Base-by-base conservation (phyloP, 2,888 invertebrate species). In the Ennomos quercinarius region DNA sequence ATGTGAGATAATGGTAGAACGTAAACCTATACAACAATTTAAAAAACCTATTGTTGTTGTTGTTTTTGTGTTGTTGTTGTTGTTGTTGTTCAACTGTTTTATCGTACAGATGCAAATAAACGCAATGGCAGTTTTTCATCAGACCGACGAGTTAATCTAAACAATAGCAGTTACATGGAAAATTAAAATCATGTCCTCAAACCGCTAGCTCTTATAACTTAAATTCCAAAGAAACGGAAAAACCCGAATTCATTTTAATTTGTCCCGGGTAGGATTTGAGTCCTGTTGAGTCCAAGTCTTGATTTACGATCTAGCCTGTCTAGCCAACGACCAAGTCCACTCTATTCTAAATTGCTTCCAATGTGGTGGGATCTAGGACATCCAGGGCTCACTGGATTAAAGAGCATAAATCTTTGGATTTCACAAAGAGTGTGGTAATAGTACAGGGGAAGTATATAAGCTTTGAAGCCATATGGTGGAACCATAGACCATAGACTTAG, bases 181-280 rank as follows among this genome's bases (percentile, higher is more conserved):
- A 27, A 27, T 27, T 2, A 6, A 27, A 27, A 27, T 27, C 27
- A 27, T 3, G 5, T 11, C 12, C 1, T 39, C n/a, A n/a, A 47
- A 51, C 10, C 57, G 54, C 57, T 41, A 8, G 12, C 8, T 53
- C 48, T 49, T 37, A 11, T 45, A 38, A 34, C 41, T 48, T 34
- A 51, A 48, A 63, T 46, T 40, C 38, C 9, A 36, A n/a, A 53
- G 37, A 42, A 38, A 10, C 27, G 13, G 43, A 59, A 76, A 76
- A 77, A 78, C 77, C 65, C 71, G 76, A 80, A 83, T 84, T 83
- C 79, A 78, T 83, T 84, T 81, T 83, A 84, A 86, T 86, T 84
- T 83, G 83, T 83, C 76, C 70, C 70, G 70, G 57, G 61, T 72
- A 73, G 80, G 77, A 79, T 81, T 79, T 77, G 76, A 73, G 78